A percentile compares a stretch with the other conserved stretches of the same genome.
Evolutionary conservation across 2,888 invertebrate genomes (phyloP).

Genomic region (Mylabris sibirica): DNA sequence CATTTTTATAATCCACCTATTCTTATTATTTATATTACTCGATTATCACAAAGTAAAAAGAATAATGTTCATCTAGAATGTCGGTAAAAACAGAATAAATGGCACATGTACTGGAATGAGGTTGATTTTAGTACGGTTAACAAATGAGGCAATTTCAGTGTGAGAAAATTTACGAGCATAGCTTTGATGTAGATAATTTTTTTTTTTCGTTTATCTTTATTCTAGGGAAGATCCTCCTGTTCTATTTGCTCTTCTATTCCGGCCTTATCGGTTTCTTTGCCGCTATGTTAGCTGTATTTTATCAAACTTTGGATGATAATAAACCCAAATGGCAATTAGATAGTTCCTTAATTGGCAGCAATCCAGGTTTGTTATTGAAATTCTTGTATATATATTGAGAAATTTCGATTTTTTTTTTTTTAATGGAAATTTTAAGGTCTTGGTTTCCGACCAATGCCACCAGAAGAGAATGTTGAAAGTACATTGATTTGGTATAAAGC

Average conservation of each 20-base stretch:
- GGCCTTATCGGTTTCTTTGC: conserved; percentile 93
- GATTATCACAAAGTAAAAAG: no score
- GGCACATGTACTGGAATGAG: no score
- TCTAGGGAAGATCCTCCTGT: conserved; percentile 93
- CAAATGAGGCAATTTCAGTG: no score
- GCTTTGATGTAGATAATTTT: conserved; percentile 27
- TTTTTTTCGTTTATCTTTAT: conserved; percentile 48
- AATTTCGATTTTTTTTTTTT: conserved; percentile 32
- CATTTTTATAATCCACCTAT: no score
- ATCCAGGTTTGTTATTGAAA: conserved; percentile 78
- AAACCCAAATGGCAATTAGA: conserved; percentile 91
- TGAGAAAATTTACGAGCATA: no score
- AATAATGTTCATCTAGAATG: no score
- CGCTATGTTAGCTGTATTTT: conserved; percentile 93
- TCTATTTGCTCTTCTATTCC: conserved; percentile 96
- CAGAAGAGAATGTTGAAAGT: conserved; percentile 90
- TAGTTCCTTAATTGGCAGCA: conserved; percentile 86
- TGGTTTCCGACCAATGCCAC: conserved; percentile 96
- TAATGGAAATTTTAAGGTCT: conserved; percentile 74
- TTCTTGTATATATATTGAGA: neutral
- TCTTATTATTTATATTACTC: no score
- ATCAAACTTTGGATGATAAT: conserved; percentile 85
- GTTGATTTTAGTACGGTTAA: no score
- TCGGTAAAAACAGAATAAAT: no score
- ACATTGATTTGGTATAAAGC: conserved; percentile 95